A percentile compares a stretch with the other conserved stretches of the same genome.
Evolutionary conservation across 1,140 invertebrate genomes (phyloP).

Genomic region (Pseudobourletiella spinata): DNA sequence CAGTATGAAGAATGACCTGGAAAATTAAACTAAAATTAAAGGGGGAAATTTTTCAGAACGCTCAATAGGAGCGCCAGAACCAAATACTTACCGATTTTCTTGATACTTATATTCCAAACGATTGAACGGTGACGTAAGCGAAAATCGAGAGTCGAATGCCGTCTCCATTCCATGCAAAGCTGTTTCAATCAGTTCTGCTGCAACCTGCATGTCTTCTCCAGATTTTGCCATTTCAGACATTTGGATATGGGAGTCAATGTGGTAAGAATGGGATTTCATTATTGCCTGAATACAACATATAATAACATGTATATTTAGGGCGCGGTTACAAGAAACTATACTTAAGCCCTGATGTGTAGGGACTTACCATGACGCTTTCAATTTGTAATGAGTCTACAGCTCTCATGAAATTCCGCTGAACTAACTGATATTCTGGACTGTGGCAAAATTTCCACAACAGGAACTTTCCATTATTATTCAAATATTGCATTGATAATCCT

Average conservation of each 20-base stretch:
- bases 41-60: too few species aligned
- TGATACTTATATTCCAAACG: constrained; percentile 69
- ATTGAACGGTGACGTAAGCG: constrained; percentile 60
- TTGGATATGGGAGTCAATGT: constrained; percentile 77
- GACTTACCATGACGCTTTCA: constrained; percentile 65
- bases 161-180: constrained; percentile 67
- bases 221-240: constrained; percentile 70
- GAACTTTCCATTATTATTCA: constrained; percentile 46
- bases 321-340: constrained; percentile 13
- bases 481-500: constrained; percentile 62
- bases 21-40: constrained; percentile 37
- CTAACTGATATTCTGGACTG: constrained; percentile 60
- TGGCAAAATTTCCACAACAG: constrained; percentile 74
- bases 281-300: constrained; percentile 52
- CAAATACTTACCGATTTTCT: constrained; percentile 73
- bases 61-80: neutral
- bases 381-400: constrained; percentile 72
- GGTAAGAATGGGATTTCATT: constrained; percentile 65
- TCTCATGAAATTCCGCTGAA: constrained; percentile 63
- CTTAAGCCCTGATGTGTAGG: too few species aligned
- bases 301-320: constrained; percentile 4
- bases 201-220: constrained; percentile 67
- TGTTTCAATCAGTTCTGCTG: constrained; percentile 67
- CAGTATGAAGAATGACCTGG: constrained; percentile 66
- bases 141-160: constrained; percentile 71